phyloP scores from a whole-genome alignment of 2,888 invertebrate genomes.

The Ptilodon capucinus region DNA sequence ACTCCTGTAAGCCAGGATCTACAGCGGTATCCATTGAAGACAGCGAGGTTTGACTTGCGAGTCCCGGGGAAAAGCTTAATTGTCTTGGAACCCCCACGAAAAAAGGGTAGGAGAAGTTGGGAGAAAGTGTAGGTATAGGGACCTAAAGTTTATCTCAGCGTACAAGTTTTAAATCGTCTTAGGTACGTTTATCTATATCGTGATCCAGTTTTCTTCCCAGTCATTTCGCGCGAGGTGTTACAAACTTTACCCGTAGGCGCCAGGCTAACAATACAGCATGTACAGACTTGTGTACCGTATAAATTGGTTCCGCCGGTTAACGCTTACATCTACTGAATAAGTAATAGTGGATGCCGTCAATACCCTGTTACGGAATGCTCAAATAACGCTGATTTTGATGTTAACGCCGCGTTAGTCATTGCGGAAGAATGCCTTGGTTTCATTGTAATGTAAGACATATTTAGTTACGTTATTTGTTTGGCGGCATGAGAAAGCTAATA shows the following conservation, averaged over 20 bases:
- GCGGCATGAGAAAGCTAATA: neutral
- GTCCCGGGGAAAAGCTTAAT: too few species aligned
- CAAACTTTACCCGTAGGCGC: constrained; percentile 56
- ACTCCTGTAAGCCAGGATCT: too few species aligned
- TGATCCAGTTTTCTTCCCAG: constrained; percentile 37
- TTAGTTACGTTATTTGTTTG: neutral
- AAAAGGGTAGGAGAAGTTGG: too few species aligned
- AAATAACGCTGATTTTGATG: constrained; percentile 43
- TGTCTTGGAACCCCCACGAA: too few species aligned
- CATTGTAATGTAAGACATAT: neutral
- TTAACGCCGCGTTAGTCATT: constrained; percentile 42
- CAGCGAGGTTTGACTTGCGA: too few species aligned
- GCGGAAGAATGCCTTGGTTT: constrained; percentile 22
- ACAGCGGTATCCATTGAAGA: too few species aligned
- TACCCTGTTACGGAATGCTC: constrained; percentile 36
- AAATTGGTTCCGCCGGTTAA: constrained; percentile 57
- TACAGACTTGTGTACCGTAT: constrained; percentile 46
- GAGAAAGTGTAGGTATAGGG: too few species aligned
- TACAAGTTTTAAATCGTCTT: neutral
- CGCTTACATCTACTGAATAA: constrained; percentile 52
- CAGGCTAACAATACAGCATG: constrained; percentile 55
- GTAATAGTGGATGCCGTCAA: constrained; percentile 40
- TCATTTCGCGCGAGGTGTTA: constrained; percentile 61
- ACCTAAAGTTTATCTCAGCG: neutral
- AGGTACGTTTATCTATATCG: neutral